Evolutionary conservation across 2,888 invertebrate genomes (phyloP).

Genomic region (Ecliptopera silaceata): DNA sequence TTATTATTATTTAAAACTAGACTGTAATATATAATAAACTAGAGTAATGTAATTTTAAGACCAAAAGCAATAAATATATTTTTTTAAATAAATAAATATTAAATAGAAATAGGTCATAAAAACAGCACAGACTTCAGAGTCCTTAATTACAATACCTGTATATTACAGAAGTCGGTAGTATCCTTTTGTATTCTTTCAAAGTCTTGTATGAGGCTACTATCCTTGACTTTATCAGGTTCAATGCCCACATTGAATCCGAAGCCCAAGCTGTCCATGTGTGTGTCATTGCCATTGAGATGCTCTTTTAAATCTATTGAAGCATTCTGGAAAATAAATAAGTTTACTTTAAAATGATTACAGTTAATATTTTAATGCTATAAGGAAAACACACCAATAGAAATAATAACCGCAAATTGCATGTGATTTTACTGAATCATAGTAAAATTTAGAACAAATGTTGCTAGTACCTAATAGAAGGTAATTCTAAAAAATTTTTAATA

Average conservation of each 20-base stretch:
- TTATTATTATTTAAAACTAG: too few species aligned
- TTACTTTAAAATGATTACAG: background rate
- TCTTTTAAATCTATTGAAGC: slow-evolving; percentile 66
- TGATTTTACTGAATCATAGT: too few species aligned
- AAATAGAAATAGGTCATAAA: too few species aligned
- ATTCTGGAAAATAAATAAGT: slow-evolving; percentile 60
- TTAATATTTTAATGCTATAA: background rate
- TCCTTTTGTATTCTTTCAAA: slow-evolving; percentile 86
- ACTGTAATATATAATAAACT: too few species aligned
- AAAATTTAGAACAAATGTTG: too few species aligned
- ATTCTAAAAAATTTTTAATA: too few species aligned
- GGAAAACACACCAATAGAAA: background rate
- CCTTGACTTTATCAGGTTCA: slow-evolving; percentile 74
- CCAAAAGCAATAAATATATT: too few species aligned
- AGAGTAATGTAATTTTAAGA: too few species aligned
- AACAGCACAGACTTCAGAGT: too few species aligned
- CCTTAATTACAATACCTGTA: slow-evolving; percentile 70
- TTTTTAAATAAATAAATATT: too few species aligned
- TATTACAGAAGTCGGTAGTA: slow-evolving; percentile 79
- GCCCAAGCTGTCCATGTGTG: slow-evolving; percentile 73
- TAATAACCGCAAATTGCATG: too few species aligned
- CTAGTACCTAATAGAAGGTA: background rate
- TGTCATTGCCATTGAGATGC: slow-evolving; percentile 73
- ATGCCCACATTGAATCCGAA: slow-evolving; percentile 74
- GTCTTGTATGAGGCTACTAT: slow-evolving; percentile 75